Percentiles rank a stretch among this genome's conserved stretches.
These are phyloP conservation scores for Drosophila kanekoi DNA, from an alignment of 2,888 invertebrate species.

Conservation along the genomic window DNA sequence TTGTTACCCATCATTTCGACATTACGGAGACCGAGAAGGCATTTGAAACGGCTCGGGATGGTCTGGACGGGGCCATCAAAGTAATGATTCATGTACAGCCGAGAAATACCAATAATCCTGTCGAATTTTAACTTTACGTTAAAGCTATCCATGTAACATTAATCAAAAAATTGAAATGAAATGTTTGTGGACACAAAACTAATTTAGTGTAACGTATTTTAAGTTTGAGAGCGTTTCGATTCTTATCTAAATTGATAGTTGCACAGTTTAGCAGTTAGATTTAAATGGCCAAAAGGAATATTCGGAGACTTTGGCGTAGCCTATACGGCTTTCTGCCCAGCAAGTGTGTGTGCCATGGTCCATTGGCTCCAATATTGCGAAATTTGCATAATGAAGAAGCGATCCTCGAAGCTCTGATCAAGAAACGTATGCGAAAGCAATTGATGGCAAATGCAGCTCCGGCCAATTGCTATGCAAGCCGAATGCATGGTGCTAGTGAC, in stretches of 20 bases:
- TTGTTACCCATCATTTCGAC: constrained; percentile 93
- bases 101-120: constrained; percentile 86
- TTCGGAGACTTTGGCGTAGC: background rate
- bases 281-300: background rate
- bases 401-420: constrained; percentile 5
- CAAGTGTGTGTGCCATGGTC: background rate
- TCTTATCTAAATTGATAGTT: background rate
- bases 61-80: constrained; percentile 91
- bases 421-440: constrained; percentile 7
- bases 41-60: constrained; percentile 92
- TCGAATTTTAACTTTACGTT: constrained; percentile 48
- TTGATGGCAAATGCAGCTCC: background rate
- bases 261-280: background rate
- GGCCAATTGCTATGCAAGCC: too few relatives aligned
- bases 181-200: background rate
- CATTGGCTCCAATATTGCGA: background rate
- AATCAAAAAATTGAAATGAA: background rate
- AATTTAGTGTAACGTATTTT: background rate
- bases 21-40: constrained; percentile 92
- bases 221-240: background rate
- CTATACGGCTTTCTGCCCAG: background rate
- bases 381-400: background rate
- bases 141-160: background rate
- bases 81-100: constrained; percentile 93
- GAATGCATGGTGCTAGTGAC: background rate